phyloP scores from a whole-genome alignment of 2,797 vertebrate species.

The Gallinago nigripennis region DNA sequence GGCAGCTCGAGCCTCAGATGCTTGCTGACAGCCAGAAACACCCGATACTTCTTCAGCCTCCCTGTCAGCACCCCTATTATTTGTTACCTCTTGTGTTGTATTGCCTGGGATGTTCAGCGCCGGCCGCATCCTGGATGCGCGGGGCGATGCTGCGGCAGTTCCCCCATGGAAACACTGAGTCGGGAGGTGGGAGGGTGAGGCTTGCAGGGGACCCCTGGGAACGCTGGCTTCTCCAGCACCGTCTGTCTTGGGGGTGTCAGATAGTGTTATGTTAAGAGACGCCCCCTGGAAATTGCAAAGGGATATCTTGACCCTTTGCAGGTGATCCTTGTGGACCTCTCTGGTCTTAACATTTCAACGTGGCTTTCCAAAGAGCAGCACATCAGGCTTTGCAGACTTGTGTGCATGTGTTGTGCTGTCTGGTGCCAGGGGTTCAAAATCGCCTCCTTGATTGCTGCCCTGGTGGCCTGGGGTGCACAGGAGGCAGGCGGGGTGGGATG shows the following conservation, averaged over 20 bases:
- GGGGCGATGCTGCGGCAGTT: background rate
- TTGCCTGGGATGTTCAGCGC: background rate
- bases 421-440: background rate
- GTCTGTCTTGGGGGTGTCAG: background rate
- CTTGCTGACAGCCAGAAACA: conserved; percentile 21
- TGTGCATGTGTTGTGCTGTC: fast-evolving
- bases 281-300: background rate
- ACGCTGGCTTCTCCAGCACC: background rate
- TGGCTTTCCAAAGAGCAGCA: background rate
- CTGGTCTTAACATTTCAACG: background rate
- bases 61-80: background rate
- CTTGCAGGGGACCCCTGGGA: fast-evolving
- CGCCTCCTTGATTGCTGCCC: background rate
- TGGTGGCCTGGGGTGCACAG: background rate
- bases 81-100: background rate
- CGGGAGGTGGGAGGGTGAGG: background rate
- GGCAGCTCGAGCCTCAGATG: background rate
- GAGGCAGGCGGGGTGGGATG: background rate
- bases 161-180: background rate
- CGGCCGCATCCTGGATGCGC: background rate
- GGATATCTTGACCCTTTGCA: background rate
- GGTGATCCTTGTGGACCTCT: background rate
- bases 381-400: fast-evolving
- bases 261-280: background rate
- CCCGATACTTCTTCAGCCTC: background rate